phyloP scores from a whole-genome alignment of 1,140 invertebrate species.

The Armadillidium nasatum region DNA sequence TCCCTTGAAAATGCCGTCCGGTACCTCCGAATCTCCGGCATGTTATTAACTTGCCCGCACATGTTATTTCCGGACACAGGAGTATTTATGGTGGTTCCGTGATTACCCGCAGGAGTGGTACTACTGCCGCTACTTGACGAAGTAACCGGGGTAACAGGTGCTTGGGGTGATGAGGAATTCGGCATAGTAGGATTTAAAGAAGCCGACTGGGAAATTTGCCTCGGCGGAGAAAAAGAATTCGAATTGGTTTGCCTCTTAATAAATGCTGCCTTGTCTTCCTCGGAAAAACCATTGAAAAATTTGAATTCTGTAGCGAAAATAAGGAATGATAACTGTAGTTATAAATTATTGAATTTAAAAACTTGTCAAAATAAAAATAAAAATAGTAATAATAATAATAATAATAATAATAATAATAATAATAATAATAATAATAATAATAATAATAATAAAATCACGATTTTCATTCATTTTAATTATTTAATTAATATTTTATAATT shows the following conservation, averaged over 20 bases:
- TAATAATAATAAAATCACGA: no score
- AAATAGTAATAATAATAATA: no score
- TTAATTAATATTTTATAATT: no score
- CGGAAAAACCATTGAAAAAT: neutral
- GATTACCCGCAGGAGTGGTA: neutral
- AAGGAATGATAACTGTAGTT: no score
- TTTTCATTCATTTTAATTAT: no score
- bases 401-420: no score
- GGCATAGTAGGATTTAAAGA: neutral
- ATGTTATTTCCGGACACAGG: neutral
- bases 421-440: no score
- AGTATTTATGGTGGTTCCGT: neutral
- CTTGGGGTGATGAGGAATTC: neutral
- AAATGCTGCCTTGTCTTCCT: neutral
- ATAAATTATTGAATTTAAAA: no score
- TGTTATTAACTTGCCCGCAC: neutral
- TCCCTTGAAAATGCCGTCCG: conserved; percentile 96
- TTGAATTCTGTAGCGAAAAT: neutral
- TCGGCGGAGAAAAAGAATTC: neutral
- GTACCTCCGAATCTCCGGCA: conserved; percentile 60
- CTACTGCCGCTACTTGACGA: neutral
- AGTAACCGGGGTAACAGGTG: neutral
- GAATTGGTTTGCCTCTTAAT: neutral
- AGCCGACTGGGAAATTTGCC: neutral
- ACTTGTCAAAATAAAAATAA: no score